Evolutionary conservation across 2,113 vertebrate genomes (phyloP).

Genomic region (Sinocyclocheilus grahami): DNA sequence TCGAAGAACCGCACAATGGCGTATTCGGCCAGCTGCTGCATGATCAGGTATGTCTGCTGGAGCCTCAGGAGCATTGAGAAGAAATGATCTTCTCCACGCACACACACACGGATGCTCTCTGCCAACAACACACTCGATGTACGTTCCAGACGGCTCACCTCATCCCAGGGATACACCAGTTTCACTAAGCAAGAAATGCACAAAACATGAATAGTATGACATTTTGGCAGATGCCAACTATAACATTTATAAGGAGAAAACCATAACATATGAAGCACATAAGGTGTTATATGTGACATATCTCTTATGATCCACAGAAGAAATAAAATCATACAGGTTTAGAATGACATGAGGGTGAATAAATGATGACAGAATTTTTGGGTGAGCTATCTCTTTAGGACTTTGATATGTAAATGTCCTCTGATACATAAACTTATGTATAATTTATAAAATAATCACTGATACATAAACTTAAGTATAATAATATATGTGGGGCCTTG

Average conservation of each 20-base stretch:
- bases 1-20: constrained; percentile 92
- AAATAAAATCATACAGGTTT: not conserved
- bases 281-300: too few relatives aligned
- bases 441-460: too few relatives aligned
- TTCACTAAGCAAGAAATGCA: constrained; percentile 80
- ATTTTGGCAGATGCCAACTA: not conserved
- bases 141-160: constrained; percentile 91
- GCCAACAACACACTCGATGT: constrained; percentile 91
- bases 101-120: constrained; percentile 90
- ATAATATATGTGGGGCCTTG: not conserved
- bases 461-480: too few relatives aligned
- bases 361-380: not conserved
- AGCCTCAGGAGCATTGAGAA: constrained; percentile 98
- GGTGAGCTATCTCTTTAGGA: not conserved
- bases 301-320: not conserved
- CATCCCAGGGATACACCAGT: constrained; percentile 93
- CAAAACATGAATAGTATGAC: constrained; percentile 14
- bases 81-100: constrained; percentile 88
- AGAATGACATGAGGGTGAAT: not conserved
- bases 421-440: too few relatives aligned
- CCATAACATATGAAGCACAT: not conserved
- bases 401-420: too few relatives aligned
- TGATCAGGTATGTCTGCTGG: constrained; percentile 92
- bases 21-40: constrained; percentile 95
- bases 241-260: not conserved